Base-by-base conservation (phyloP, 1,140 invertebrate species). In the Drosophila pseudoananassae region DNA sequence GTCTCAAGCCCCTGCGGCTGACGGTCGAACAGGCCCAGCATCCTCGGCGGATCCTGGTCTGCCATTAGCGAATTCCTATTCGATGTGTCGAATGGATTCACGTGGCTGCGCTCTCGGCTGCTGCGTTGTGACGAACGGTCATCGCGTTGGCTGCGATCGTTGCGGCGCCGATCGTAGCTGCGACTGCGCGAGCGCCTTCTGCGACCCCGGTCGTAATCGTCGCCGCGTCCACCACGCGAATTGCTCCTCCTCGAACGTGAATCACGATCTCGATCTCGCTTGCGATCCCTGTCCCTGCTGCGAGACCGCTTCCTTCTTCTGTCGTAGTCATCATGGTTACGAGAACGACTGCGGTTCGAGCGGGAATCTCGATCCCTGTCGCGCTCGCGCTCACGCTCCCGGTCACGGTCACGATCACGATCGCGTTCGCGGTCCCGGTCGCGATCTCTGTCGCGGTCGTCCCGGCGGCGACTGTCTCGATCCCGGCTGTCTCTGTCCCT, bases 31-130 rank as follows among this genome's bases (percentile, higher is more conserved):
- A 83, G 47, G 15, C 74, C 76, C 1, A 69, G 59, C 14, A 85
- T 78, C 5, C 82, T 49, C 7, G 63, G 65, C 23, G 60, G 43
- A 17, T 85, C 64, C 23, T 74, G 82, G 3, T 91, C 66, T n/a
- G 64, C 63, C 8, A 31, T 70, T 27, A 61, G 2, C 1, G 50
- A 58, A 15, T 64, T 93, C 83, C 93, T 93, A 63, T 93, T 93
- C 8, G 93, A 93, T 43, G 93, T 92, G 65, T 93, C 94, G 6
- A 90, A 82, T 2, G 84, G 79, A 63, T 93, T 92, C 12, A 92
- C 92, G 14, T 93, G 91, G 7, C 91, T 92, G 14, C 92, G 83
- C 47, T 93, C 83, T 3, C 93, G 91, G 36, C 78, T 80, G 20
- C 77, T 71, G 61, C 92, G 76, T 38, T 93, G 51, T 92, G 85